phyloP scores from a whole-genome alignment of 2,797 vertebrate genomes.

The Hypotaenidia okinawae region DNA sequence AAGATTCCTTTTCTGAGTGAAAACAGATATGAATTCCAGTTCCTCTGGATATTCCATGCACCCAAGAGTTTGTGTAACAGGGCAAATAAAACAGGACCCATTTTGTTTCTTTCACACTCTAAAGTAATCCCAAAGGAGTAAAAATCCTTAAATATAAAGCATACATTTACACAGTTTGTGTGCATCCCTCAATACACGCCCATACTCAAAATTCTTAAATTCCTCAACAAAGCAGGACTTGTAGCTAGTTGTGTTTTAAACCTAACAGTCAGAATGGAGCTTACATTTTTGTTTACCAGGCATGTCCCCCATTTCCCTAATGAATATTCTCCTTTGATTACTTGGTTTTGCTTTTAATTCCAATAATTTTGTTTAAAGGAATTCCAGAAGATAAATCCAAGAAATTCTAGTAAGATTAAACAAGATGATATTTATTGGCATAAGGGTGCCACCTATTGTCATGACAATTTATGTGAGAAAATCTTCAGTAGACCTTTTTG shows the following conservation, averaged over 20 bases:
- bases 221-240: not conserved
- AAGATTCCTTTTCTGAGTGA: not conserved
- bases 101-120: not conserved
- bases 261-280: not conserved
- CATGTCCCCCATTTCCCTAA: not conserved
- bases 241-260: not conserved
- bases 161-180: not conserved
- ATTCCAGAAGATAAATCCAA: not conserved
- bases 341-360: not conserved
- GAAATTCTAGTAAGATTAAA: not conserved
- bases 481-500: not conserved
- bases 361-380: not conserved
- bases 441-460: constrained; percentile 64
- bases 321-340: not conserved
- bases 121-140: not conserved
- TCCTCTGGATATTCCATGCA: not conserved
- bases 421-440: constrained; percentile 26
- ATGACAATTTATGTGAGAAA: not conserved
- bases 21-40: not conserved
- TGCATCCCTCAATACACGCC: not conserved
- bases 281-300: not conserved
- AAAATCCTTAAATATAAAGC: not conserved
- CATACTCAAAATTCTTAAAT: not conserved
- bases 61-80: not conserved
- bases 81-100: not conserved